Conservation (phyloP, 2,113 vertebrate species). For the Leiothrix lutea region DNA sequence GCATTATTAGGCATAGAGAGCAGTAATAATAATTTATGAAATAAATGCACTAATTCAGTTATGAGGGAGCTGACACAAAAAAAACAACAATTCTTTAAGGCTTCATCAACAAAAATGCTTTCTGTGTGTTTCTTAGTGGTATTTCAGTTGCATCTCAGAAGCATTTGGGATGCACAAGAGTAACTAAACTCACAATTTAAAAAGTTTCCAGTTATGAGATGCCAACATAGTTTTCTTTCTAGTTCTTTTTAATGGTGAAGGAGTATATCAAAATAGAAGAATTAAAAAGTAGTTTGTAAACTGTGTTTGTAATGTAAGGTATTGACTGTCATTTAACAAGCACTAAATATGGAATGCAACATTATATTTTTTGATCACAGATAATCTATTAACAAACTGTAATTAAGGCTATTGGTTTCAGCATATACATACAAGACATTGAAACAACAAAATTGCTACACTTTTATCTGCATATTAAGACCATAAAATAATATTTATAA, state of each 20-base stretch:
- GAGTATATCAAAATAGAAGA: neutral
- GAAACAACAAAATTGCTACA: neutral
- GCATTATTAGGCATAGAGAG: neutral
- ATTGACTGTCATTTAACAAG: neutral
- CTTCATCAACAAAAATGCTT: neutral
- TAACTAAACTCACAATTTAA: neutral
- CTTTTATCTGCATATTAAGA: neutral
- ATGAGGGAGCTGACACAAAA: neutral
- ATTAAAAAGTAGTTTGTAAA: neutral
- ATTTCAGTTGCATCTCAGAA: neutral
- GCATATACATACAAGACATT: neutral
- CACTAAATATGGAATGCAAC: neutral
- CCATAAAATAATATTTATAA: neutral
- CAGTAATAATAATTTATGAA: neutral
- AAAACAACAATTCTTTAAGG: neutral
- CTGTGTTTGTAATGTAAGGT: neutral
- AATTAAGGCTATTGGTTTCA: neutral
- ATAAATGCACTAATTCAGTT: neutral
- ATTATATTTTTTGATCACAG: neutral
- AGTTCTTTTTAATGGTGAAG: neutral
- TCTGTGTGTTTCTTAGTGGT: neutral
- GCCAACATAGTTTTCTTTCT: neutral
- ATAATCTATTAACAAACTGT: neutral
- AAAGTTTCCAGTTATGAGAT: neutral
- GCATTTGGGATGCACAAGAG: neutral